These are phyloP conservation scores for Lithophane ornitopus DNA, from an alignment of 2,888 invertebrate species.

Conservation along the genomic window DNA sequence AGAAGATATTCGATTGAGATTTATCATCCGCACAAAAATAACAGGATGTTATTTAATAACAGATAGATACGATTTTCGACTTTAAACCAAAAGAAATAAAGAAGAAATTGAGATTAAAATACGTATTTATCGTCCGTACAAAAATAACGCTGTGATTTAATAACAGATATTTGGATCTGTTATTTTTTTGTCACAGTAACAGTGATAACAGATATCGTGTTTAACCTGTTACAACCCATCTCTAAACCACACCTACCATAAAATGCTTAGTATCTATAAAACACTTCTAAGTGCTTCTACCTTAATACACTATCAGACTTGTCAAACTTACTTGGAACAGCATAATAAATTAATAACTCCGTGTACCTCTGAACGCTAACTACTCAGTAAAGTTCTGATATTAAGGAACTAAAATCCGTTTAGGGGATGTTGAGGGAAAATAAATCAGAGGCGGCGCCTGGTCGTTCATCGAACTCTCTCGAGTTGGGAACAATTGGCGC, in stretches of 20 bases:
- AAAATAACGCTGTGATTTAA: too few species aligned
- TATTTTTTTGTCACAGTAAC: too few species aligned
- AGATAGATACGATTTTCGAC: too few species aligned
- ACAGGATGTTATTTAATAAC: too few species aligned
- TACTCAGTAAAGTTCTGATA: constrained; percentile 74
- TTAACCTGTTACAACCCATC: too few species aligned
- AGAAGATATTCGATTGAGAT: too few species aligned
- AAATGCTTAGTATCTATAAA: constrained; percentile 23
- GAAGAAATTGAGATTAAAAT: too few species aligned
- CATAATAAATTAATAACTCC: constrained; percentile 63
- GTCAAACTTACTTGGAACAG: constrained; percentile 52
- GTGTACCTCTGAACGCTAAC: constrained; percentile 63
- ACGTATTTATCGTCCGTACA: too few species aligned
- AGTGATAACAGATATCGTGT: too few species aligned
- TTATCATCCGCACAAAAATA: too few species aligned
- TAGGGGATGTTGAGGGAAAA: constrained; percentile 84
- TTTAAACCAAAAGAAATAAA: too few species aligned
- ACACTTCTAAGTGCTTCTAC: constrained; percentile 42
- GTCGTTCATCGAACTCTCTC: constrained; percentile 84
- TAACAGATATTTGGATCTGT: too few species aligned
- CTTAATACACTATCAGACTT: constrained; percentile 46
- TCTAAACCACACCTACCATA: neutral
- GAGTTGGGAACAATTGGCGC: constrained; percentile 85
- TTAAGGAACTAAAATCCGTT: constrained; percentile 85
- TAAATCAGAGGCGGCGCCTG: constrained; percentile 84